A percentile compares a stretch with the other conserved stretches of the same genome.
phyloP scores from a whole-genome alignment of 1,140 invertebrate species.

The Drosophila jambulina region DNA sequence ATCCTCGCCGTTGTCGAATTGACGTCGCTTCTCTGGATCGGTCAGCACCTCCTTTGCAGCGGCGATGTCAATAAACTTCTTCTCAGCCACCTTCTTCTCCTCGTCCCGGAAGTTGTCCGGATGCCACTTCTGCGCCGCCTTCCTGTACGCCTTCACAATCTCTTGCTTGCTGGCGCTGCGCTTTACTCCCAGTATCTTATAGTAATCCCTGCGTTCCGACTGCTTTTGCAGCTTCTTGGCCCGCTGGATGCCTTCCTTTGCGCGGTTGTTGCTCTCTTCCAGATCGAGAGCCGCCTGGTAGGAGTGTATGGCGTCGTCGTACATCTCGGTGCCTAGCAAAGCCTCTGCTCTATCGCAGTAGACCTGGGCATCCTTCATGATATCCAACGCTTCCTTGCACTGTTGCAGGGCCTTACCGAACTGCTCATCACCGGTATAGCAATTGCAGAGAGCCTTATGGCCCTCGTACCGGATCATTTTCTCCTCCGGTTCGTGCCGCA shows the following conservation, averaged over 20 bases:
- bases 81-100: conserved; percentile 97
- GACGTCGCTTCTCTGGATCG: conserved; percentile 94
- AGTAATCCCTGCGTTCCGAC: conserved; percentile 97
- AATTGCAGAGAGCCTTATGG: conserved; percentile 91
- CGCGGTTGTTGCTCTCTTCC: conserved; percentile 92
- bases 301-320: conserved; percentile 95
- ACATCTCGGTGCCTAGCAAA: conserved; percentile 95
- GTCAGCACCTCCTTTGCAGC: conserved; percentile 98
- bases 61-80: conserved; percentile 99
- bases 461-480: conserved; percentile 91
- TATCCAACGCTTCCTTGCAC: conserved; percentile 93
- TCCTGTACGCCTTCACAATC: conserved; percentile 98
- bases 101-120: conserved; percentile 97
- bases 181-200: conserved; percentile 95
- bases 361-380: conserved; percentile 91
- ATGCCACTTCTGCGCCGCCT: conserved; percentile 99
- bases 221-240: conserved; percentile 98
- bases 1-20: conserved; percentile 98
- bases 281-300: conserved; percentile 95
- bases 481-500: conserved; percentile 89
- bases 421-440: conserved; percentile 90
- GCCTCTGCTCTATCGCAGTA: conserved; percentile 97
- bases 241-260: conserved; percentile 94
- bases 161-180: conserved; percentile 95
- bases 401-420: conserved; percentile 88